Evolutionary conservation across 2,113 vertebrate genomes (phyloP).

Genomic region (Nothoprocta perdicaria): DNA sequence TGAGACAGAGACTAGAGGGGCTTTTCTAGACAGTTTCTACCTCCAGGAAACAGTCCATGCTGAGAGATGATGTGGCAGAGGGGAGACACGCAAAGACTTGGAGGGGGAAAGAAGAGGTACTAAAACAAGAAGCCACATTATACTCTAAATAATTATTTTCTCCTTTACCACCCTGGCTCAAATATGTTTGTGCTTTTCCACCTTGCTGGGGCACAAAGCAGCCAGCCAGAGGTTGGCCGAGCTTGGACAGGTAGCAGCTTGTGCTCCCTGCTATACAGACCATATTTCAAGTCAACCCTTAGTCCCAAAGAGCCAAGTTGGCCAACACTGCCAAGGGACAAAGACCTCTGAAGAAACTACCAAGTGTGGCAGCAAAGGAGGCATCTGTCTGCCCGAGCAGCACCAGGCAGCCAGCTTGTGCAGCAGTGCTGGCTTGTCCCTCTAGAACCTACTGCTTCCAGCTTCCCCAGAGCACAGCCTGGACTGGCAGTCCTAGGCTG

Average conservation of each 20-base stretch:
- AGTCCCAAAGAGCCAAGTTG: neutral
- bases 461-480: too few relatives aligned
- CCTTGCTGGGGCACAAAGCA: neutral
- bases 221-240: fast-evolving
- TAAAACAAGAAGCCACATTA: neutral
- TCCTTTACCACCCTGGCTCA: neutral
- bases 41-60: fast-evolving
- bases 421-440: too few relatives aligned
- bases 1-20: neutral
- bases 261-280: neutral
- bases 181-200: neutral
- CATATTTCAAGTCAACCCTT: neutral
- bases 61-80: neutral
- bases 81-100: neutral
- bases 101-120: too few relatives aligned
- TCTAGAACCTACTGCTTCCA: too few relatives aligned
- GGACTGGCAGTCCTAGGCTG: too few relatives aligned
- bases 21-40: neutral
- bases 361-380: neutral
- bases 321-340: neutral
- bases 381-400: fast-evolving
- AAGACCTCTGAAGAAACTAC: neutral
- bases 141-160: neutral
- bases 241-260: neutral
- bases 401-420: too few relatives aligned